phyloP scores from a whole-genome alignment of 2,113 vertebrate species.

The Ascaphus truei region DNA sequence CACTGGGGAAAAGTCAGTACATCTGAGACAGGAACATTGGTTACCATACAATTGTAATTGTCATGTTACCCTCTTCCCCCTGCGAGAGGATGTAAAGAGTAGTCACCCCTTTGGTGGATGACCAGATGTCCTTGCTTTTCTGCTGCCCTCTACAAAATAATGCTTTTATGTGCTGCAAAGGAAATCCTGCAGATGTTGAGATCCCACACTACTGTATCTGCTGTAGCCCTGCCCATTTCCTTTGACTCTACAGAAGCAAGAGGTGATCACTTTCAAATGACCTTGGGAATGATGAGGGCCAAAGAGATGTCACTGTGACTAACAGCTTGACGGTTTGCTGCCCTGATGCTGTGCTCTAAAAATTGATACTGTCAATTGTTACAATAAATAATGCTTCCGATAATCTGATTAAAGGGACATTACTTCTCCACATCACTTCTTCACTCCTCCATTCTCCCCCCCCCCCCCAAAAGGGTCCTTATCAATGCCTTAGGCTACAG shows the following conservation, averaged over 20 bases:
- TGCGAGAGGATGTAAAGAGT: not conserved
- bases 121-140: not conserved
- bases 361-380: not conserved
- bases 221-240: not conserved
- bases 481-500: too few species aligned
- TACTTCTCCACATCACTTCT: too few species aligned
- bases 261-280: not conserved
- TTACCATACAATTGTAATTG: too few species aligned
- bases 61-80: too few species aligned
- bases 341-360: not conserved
- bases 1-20: too few species aligned
- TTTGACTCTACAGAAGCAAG: not conserved
- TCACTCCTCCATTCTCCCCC: too few species aligned
- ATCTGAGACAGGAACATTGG: too few species aligned
- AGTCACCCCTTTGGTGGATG: not conserved
- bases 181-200: constrained; percentile 17
- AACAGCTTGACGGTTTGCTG: not conserved
- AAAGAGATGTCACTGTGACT: not conserved
- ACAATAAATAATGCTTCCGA: too few species aligned
- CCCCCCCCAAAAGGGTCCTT: too few species aligned
- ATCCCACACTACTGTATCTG: not conserved
- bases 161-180: not conserved
- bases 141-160: not conserved
- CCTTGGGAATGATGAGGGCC: not conserved
- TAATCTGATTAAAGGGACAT: too few species aligned